Evolutionary conservation across 2,888 invertebrate species (phyloP), one percentile per base, ranked within the genome.

Genomic region (Tetranychus truncatus): DNA sequence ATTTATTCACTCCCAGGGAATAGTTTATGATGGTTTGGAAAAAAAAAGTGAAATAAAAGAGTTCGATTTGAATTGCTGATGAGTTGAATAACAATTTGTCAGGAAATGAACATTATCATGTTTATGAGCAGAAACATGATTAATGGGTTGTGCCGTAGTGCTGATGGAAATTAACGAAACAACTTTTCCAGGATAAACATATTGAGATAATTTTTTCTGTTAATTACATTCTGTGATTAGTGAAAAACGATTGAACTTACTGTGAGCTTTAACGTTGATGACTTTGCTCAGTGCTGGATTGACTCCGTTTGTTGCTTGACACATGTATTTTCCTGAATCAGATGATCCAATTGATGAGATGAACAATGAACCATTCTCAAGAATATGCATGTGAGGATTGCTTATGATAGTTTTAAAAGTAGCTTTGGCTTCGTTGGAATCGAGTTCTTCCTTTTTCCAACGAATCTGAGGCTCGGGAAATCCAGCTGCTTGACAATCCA

Each of bases 271-370:
- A 6, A 84, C 80, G 67, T 80, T 79, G 20, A 83, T 80, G 69
- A 83, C 82, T 78, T 82, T 82, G 78, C 83, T 83, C 74, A 83
- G 80, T 20, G 81, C 82, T 34, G 81, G 81, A 34, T 82, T 82
- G 15, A 84, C 81, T 6, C 81, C 80, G 75, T 84, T 84, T 74
- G 81, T 81, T 11, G 83, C 82, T 74, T 82, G 81, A 78, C 84
- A 84, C 75, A 83, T 80, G 78, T 83, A 84, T 75, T 81, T 80
- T 1, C 84, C 83, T 66, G 81, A 81, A 76, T 84, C 83, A 15
- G 79, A 78, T 69, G 81, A 81, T 66, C 78, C 76, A 8, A 82
- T 82, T 6, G 80, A 77, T 11, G 78, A 79, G 75, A 84, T 82
- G 45, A 81, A 78, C 44, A 84, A 79, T 0, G 82, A 83, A 5